Evolutionary conservation across 2,888 invertebrate genomes (phyloP).

Genomic region (Oeneis ivallda): DNA sequence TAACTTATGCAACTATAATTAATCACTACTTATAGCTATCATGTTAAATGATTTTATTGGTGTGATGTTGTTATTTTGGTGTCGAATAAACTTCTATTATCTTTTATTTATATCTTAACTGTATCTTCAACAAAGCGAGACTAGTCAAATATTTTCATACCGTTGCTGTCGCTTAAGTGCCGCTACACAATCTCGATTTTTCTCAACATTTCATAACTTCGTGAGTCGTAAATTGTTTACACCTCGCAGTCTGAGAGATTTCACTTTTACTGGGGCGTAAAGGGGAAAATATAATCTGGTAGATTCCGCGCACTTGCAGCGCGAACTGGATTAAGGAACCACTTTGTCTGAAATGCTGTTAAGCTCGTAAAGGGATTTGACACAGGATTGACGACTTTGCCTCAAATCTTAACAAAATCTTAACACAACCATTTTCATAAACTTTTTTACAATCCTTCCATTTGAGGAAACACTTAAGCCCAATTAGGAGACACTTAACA

Average conservation of each 20-base stretch:
- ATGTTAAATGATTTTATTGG: too few relatives aligned
- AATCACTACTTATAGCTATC: too few relatives aligned
- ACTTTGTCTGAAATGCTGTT: slow-evolving; percentile 10
- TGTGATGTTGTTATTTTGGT: too few relatives aligned
- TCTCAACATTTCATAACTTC: slow-evolving; percentile 5
- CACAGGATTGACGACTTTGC: slow-evolving; percentile 7
- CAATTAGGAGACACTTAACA: too few relatives aligned
- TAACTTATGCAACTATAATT: too few relatives aligned
- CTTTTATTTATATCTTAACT: too few relatives aligned
- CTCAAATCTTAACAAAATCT: neutral
- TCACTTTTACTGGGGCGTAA: slow-evolving; percentile 13
- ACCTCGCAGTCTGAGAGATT: neutral
- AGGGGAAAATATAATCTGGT: slow-evolving; percentile 19
- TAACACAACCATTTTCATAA: too few relatives aligned
- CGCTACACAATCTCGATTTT: neutral
- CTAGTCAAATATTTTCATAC: neutral
- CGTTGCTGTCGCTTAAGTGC: neutral
- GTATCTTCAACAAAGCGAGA: neutral
- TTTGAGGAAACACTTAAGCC: too few relatives aligned
- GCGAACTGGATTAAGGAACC: slow-evolving; percentile 16
- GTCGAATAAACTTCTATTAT: too few relatives aligned
- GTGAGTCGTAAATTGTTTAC: slow-evolving; percentile 15
- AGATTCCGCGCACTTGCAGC: slow-evolving; percentile 13
- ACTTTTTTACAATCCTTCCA: too few relatives aligned
- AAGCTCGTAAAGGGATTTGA: neutral